A percentile compares a stretch with the other conserved stretches of the same genome.
phyloP scores from a whole-genome alignment of 2,888 invertebrate species.

The Odontothrips loti region DNA sequence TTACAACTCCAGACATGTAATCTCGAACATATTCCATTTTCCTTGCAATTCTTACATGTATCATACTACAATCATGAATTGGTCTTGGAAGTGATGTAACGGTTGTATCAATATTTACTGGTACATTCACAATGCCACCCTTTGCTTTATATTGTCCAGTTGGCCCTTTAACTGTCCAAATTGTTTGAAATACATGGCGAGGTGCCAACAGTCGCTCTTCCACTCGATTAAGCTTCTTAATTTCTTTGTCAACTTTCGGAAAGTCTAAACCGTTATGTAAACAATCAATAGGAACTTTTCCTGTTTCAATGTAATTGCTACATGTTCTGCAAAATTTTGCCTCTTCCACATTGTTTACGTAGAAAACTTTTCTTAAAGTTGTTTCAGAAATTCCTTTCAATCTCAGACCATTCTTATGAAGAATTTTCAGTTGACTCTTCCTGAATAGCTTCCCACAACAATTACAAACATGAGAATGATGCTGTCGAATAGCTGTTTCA shows the following conservation, averaged over 20 bases:
- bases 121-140: constrained; percentile 37
- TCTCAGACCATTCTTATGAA: constrained; percentile 29
- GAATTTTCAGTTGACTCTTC: constrained; percentile 30
- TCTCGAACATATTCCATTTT: constrained; percentile 34
- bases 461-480: no score
- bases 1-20: constrained; percentile 33
- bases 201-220: constrained; percentile 37
- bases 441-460: no score
- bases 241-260: constrained; percentile 33
- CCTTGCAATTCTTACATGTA: constrained; percentile 35
- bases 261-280: constrained; percentile 35
- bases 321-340: constrained; percentile 35
- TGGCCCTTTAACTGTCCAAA: constrained; percentile 33
- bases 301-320: constrained; percentile 31
- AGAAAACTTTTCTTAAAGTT: no score
- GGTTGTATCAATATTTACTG: constrained; percentile 36
- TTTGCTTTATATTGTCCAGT: constrained; percentile 36
- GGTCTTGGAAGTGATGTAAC: constrained; percentile 33
- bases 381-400: neutral
- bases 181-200: constrained; percentile 36
- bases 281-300: constrained; percentile 35
- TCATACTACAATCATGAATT: constrained; percentile 34
- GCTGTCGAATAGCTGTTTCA: no score
- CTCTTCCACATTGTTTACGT: neutral
- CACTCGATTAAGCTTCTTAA: constrained; percentile 34